Conservation (phyloP, 2,113 vertebrate genomes). For the Polypterus senegalus region DNA sequence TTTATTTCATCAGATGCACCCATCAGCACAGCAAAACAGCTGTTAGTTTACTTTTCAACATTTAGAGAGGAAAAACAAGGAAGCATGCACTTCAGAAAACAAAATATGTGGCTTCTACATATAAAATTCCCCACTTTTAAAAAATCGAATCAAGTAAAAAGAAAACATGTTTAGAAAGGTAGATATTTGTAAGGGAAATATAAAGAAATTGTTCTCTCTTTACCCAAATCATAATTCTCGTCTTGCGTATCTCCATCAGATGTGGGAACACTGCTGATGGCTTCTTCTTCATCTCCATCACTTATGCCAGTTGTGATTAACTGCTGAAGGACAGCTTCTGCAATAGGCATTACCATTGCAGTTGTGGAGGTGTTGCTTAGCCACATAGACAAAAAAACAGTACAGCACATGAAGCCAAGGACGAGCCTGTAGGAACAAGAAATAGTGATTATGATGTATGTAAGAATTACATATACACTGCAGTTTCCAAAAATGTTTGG, state of each 20-base stretch:
- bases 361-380: slow-evolving; percentile 97
- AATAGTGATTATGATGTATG: neutral
- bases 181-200: neutral
- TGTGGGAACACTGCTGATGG: slow-evolving; percentile 12
- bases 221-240: no score
- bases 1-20: no score
- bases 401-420: slow-evolving; percentile 96
- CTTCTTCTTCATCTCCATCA: slow-evolving; percentile 53
- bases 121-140: no score
- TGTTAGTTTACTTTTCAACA: no score
- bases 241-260: no score
- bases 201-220: neutral
- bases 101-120: no score
- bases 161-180: neutral
- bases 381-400: slow-evolving; percentile 91
- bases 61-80: no score
- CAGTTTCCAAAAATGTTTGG: no score
- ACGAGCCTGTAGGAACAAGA: slow-evolving; percentile 62
- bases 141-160: no score
- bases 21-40: no score
- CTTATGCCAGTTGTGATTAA: slow-evolving; percentile 65
- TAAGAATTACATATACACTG: no score
- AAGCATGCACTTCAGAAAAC: no score
- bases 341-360: slow-evolving; percentile 97
- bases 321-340: slow-evolving; percentile 90